Evolutionary conservation across 2,113 vertebrate species (phyloP).

Genomic region (Indicator indicator): DNA sequence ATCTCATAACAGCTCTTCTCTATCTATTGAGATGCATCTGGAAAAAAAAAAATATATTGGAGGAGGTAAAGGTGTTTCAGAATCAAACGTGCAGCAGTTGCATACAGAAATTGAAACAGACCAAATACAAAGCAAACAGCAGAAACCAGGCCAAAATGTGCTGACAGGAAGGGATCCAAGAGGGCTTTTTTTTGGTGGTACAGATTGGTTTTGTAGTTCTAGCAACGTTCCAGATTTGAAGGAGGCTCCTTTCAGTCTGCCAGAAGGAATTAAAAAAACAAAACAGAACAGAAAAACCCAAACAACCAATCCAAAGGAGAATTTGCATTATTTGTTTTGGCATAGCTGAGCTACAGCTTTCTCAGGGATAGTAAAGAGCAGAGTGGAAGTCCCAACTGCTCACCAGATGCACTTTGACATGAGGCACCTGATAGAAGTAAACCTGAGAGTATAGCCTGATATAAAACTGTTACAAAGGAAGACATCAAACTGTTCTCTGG

Average conservation of each 20-base stretch:
- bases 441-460: background rate
- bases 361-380: background rate
- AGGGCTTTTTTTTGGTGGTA: background rate
- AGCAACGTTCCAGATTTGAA: background rate
- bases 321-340: background rate
- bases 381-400: background rate
- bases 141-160: background rate
- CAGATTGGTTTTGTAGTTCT: constrained; percentile 9
- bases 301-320: background rate
- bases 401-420: background rate
- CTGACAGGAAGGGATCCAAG: background rate
- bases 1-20: background rate
- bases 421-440: background rate
- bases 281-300: background rate
- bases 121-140: background rate
- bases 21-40: background rate
- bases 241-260: background rate
- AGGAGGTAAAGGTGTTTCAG: background rate
- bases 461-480: background rate
- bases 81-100: background rate
- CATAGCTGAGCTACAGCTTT: background rate
- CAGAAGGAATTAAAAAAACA: background rate
- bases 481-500: background rate
- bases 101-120: background rate
- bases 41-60: background rate